phyloP scores from a whole-genome alignment of 2,797 vertebrate genomes.

The Catamblyrhynchus diadema region DNA sequence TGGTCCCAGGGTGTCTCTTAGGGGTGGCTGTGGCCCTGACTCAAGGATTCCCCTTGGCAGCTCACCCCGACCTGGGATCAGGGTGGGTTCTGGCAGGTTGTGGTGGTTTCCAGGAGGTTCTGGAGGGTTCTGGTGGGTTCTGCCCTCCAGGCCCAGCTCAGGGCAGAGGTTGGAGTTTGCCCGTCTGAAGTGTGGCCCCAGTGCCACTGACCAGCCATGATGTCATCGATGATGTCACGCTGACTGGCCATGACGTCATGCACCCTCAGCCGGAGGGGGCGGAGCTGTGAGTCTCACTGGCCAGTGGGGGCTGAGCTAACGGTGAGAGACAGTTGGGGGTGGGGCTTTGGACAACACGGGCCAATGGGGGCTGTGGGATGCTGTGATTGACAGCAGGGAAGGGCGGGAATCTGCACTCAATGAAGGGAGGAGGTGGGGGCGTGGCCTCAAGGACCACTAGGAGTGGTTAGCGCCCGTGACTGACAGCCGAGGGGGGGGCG shows the following conservation, averaged over 20 bases:
- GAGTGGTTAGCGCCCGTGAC: accelerated
- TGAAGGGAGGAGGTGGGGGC: neutral
- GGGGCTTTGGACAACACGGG: accelerated
- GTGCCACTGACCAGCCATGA: accelerated
- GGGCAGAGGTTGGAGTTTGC: neutral
- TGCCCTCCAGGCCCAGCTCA: accelerated
- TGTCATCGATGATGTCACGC: accelerated
- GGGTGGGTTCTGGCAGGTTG: too few species aligned
- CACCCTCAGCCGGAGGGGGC: accelerated
- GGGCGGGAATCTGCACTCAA: neutral
- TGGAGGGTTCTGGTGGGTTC: too few species aligned
- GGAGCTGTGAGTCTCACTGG: neutral
- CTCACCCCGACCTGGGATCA: accelerated
- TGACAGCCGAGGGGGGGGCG: neutral
- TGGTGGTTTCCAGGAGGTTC: too few species aligned
- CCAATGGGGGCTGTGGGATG: neutral
- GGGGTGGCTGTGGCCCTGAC: accelerated
- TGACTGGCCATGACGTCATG: accelerated
- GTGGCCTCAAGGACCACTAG: neutral
- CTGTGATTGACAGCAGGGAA: neutral
- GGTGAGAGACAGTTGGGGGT: neutral
- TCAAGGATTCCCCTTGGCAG: accelerated
- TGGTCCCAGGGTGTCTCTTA: too few species aligned
- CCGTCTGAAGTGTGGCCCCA: accelerated
- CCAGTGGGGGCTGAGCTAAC: neutral